A percentile compares a stretch with the other conserved stretches of the same genome.
Conservation (phyloP, 2,888 invertebrate genomes). For the Crematogaster levior region DNA sequence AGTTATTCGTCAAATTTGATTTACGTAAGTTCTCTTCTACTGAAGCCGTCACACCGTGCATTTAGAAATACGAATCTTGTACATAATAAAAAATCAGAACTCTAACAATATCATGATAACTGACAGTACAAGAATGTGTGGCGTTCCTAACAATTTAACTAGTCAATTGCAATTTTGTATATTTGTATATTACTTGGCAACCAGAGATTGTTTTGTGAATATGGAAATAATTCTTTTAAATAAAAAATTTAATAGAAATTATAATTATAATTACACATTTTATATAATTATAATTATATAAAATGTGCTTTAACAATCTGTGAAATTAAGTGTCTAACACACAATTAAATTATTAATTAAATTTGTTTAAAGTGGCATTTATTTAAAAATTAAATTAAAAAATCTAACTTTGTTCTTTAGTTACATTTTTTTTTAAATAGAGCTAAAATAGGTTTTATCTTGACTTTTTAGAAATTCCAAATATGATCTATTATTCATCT, state of each 20-base stretch:
- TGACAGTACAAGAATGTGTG: not conserved
- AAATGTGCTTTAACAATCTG: conserved; percentile 2
- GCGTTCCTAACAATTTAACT: not conserved
- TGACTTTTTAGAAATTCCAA: not conserved
- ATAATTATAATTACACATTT: no score
- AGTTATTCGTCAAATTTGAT: conserved; percentile 64
- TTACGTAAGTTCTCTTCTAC: conserved; percentile 29
- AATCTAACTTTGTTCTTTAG: not conserved
- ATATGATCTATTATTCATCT: not conserved
- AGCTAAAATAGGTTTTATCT: not conserved
- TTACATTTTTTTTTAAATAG: not conserved
- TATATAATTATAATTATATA: no score
- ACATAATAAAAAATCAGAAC: conserved; percentile 10
- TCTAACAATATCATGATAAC: not conserved
- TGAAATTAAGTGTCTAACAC: not conserved
- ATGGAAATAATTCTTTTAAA: not conserved
- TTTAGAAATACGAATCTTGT: conserved; percentile 19
- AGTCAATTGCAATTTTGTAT: not conserved
- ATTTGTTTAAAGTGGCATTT: not conserved
- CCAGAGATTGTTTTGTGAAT: not conserved
- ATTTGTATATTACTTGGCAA: not conserved
- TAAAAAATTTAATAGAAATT: not conserved
- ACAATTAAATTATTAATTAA: conserved; percentile 18
- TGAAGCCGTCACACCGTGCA: conserved; percentile 27
- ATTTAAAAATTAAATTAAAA: not conserved